Base-by-base conservation (phyloP, 2,797 vertebrate species). In the Ctenochaetus hawaiiensis region DNA sequence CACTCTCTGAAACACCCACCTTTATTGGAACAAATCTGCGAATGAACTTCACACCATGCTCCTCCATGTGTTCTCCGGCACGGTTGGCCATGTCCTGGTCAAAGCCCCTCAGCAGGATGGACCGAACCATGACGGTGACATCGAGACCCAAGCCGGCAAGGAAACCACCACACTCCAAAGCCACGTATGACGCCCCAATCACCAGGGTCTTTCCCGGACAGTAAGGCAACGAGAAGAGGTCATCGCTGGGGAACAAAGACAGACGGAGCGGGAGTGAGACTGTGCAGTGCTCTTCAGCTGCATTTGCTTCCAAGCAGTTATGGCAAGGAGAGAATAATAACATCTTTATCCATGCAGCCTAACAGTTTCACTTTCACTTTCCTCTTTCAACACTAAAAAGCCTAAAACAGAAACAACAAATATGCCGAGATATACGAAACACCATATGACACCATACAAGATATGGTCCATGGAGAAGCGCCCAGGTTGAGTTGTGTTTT, bases 21-120 rank as follows among this genome's bases (percentile, higher is more conserved):
- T 94, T 95, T 54, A 93, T 37, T 2, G 98, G 98, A 37, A 98
- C 94, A 67, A 95, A 97, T 85, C 96, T 95, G 75, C 95, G 95
- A 83, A 98, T 80, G 94, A 99, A 98, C 87, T 97, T 98, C 14
- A 99, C 89, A 0, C 97, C 97, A 0, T 98, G 97, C 6, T 90
- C 94, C 83, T 97, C 96, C 98, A 99, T 97, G 91, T 97, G 84
- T 4, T 95, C 92, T 1, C 97, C 98, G 0, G 96, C 91, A n/a
- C 83, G 97, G 77, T 97, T 95, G 39, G 98, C 98, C 97, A 99
- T 98, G 72, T 99, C 97, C 89, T 97, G 97, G 89, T 99, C 98
- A 60, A 99, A 99, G 47, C 97, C 98, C 47, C 97, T 94, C 18
- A 99, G 96, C 1, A 99, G 95, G 78, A 99, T 95, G 41, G 98